Percentiles rank a stretch among this genome's conserved stretches.
Evolutionary conservation across 2,888 invertebrate genomes (phyloP).

Genomic region (Microctonus aethiopoides): DNA sequence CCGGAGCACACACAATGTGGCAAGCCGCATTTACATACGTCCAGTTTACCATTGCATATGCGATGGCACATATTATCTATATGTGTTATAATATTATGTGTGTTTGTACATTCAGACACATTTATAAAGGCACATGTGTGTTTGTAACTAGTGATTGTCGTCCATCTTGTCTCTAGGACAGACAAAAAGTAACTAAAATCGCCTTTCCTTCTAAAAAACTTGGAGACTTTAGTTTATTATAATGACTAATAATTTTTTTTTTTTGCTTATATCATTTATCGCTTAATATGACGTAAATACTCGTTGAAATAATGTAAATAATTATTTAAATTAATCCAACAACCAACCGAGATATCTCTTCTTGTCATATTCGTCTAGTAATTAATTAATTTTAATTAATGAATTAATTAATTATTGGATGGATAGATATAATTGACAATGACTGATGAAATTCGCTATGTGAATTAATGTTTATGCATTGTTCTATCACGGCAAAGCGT

Average conservation of each 20-base stretch:
- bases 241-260: too few species aligned
- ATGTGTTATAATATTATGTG: too few species aligned
- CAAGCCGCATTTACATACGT: constrained; percentile 1
- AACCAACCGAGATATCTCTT: neutral
- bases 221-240: too few species aligned
- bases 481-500: neutral
- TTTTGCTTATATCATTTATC: too few species aligned
- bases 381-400: neutral
- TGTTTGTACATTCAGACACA: too few species aligned
- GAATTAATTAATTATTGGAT: neutral
- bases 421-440: neutral
- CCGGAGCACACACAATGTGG: neutral
- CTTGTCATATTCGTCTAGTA: too few species aligned
- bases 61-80: neutral
- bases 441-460: neutral
- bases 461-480: neutral
- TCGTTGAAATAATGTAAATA: too few species aligned
- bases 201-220: neutral
- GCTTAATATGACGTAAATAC: too few species aligned
- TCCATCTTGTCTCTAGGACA: neutral
- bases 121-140: too few species aligned
- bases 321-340: too few species aligned
- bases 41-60: constrained; percentile 2
- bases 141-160: neutral
- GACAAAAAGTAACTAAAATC: neutral